Evolutionary conservation across 2,797 vertebrate genomes (phyloP), one percentile per base, ranked within the genome.

Genomic region (Lophius americanus): DNA sequence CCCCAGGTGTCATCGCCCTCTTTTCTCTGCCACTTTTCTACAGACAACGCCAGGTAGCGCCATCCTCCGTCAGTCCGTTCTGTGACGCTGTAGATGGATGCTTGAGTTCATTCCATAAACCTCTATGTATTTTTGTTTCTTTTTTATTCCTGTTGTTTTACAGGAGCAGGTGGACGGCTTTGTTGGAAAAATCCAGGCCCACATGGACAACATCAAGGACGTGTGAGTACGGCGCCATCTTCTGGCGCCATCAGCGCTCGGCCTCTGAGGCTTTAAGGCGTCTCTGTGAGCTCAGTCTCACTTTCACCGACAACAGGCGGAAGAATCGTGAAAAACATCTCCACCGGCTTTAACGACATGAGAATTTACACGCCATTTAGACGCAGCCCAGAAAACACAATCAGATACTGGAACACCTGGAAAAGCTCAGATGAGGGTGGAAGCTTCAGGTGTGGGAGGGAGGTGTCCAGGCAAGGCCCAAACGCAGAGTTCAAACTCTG

Each of bases 21-120:
- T 98, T 98, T 90, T 98, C 96, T 43, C 73, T 97, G 70, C 97
- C 97, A n/a, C 91, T 98, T 85, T 94, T 98, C 68, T 98, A 97
- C 89, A 89, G 77, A 73, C 94, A 93, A 44, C 94, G 92, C 77
- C 95, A 98, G 95, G 97, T 98, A 91, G 77, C 23, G 10, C 35
- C 11, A 44, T 2, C 32, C 14, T 33, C 1, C 3, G 4, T 37
- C 37, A 0, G 13, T 36, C 32, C 0, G 64, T 54, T 2, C 36
- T 23, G 1, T 48, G 2, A 23, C 10, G 23, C 23, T 23, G 23
- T 23, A 23, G 23, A 23, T 23, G 23, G 23, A 23, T 23, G 23
- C 2, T 23, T 23, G 23, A 23, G 23, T 23, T 23, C 23, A 23
- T 23, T 23, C 23, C 23, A 23, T 23, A 23, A 23, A 23, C 23